Conservation (phyloP, 2,797 vertebrate species). For the Oreortyx pictus region DNA sequence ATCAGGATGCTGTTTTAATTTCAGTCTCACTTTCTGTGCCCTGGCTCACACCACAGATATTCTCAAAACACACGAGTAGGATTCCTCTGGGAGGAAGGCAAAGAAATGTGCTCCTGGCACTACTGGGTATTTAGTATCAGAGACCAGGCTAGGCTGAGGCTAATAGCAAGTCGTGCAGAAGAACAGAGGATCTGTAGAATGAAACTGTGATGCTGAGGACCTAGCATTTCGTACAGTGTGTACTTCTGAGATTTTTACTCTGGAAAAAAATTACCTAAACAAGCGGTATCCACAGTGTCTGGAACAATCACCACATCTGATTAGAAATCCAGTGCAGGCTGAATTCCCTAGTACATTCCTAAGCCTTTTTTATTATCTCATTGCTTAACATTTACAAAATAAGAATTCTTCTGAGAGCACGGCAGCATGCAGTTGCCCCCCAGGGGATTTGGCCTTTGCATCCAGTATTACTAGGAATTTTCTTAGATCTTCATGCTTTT, state of each 20-base stretch:
- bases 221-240: accelerated
- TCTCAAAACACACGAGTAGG: accelerated
- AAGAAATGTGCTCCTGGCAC: not conserved
- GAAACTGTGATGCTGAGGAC: not conserved
- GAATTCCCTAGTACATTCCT: not conserved
- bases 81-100: not conserved
- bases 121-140: not conserved
- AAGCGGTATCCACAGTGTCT: not conserved
- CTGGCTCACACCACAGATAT: not conserved
- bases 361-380: not conserved
- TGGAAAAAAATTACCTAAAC: not conserved
- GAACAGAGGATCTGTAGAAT: not conserved
- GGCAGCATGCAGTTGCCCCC: not conserved
- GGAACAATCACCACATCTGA: not conserved
- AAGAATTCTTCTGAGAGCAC: not conserved
- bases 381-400: not conserved
- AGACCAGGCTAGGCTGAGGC: not conserved
- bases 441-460: not conserved
- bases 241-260: not conserved
- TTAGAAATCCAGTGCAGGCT: not conserved
- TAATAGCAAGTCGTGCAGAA: not conserved
- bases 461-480: not conserved
- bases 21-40: not conserved
- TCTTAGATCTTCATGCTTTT: not conserved
- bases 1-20: not conserved